Base-by-base conservation (phyloP, 2,113 vertebrate genomes). In the Elgaria multicarinata region DNA sequence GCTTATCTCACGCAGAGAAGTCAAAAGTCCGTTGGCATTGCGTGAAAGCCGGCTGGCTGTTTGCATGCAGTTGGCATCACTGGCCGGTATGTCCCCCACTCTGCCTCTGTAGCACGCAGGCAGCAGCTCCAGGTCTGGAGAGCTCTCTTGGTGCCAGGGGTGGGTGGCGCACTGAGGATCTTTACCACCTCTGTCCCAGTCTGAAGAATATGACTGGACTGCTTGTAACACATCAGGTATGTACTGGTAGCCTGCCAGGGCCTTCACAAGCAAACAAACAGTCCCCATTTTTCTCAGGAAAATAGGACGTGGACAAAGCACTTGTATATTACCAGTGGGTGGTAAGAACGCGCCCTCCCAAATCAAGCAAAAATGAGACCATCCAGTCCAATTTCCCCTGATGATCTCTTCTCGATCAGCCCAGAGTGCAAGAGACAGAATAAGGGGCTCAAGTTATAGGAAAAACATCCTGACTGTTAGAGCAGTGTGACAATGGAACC, bases 31-130 rank as follows among this genome's bases (percentile, higher is more conserved):
- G 0, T 7, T 69, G 53, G 14, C 16, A 0, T 55, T 80, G 50
- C 0, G 0, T 72, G 87, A 88, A 89, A 0, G 1, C 26, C 75
- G 16, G 86, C 13, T 0, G 0, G 69, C n/a, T 0, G 4, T 83
- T 74, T 24, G 13, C 66, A 1, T 6, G 4, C 9, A 18, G 33
- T 6, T 55, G 72, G 58, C 18, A 31, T 42, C 1, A 1, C 26
- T 31, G 13, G n/a, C 3, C 28, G 26, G 80, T 36, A n/a, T 42
- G 50, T 26, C 3, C 3, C 16, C 53, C 16, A 4, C 28, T 28
- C 20, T 1, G 14, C 53, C 18, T 8, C 33, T 7, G 0, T 14
- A 31, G 46, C 22, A 36, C 39, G 12, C 55, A 44, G 26, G 42
- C 55, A 44, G 16, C 28, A 20, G 16, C 44, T 33, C 62, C 62